A percentile compares a stretch with the other conserved stretches of the same genome.
Evolutionary conservation across 2,113 vertebrate genomes (phyloP).

Genomic region (Platichthys flesus): DNA sequence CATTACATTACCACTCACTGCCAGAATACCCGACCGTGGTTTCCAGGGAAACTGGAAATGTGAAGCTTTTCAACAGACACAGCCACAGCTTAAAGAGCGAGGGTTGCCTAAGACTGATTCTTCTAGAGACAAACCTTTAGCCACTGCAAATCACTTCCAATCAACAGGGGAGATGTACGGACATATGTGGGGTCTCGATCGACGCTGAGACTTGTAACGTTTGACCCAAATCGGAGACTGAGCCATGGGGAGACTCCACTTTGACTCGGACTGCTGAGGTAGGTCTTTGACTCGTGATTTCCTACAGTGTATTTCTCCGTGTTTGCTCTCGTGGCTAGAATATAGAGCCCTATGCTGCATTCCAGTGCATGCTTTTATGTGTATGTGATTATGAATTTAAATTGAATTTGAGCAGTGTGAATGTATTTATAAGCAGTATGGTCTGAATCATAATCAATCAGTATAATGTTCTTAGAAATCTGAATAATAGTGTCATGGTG

Average conservation of each 20-base stretch:
- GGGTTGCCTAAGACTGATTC: slow-evolving; percentile 82
- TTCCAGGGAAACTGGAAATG: slow-evolving; percentile 87
- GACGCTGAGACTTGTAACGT: slow-evolving; percentile 38
- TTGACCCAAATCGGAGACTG: slow-evolving; percentile 53
- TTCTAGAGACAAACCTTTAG: slow-evolving; percentile 82
- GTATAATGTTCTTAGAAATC: neutral
- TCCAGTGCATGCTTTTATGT: slow-evolving; percentile 16
- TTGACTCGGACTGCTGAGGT: slow-evolving; percentile 76
- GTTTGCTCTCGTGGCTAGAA: slow-evolving; percentile 13
- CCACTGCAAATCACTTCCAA: slow-evolving; percentile 64
- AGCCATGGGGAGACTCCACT: slow-evolving; percentile 58
- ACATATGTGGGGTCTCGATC: slow-evolving; percentile 42
- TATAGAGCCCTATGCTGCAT: neutral
- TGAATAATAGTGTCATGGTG: neutral
- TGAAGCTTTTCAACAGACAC: slow-evolving; percentile 83
- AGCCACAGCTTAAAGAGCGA: slow-evolving; percentile 80
- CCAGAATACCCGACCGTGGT: slow-evolving; percentile 79
- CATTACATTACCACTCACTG: slow-evolving; percentile 81
- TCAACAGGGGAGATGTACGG: slow-evolving; percentile 49
- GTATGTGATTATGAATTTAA: slow-evolving; percentile 11
- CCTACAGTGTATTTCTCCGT: slow-evolving; percentile 13
- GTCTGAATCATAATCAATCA: neutral
- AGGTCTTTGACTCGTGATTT: slow-evolving; percentile 46
- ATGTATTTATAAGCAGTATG: neutral
- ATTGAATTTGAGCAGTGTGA: slow-evolving; percentile 6